Conservation (phyloP, 2,888 invertebrate species). For the Euplexia lucipara region DNA sequence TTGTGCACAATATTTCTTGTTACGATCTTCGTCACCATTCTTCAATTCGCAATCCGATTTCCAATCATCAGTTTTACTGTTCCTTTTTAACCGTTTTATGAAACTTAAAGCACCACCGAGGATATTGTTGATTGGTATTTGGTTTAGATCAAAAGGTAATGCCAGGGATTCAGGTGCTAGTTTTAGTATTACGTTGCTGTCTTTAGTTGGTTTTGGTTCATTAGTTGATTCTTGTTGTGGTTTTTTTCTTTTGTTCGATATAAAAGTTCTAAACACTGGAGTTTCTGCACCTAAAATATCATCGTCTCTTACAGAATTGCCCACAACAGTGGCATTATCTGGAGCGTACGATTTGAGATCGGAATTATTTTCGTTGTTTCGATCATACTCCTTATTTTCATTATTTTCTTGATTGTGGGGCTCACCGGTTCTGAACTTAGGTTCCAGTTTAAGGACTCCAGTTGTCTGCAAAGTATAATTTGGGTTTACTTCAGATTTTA, state of each 20-base stretch:
- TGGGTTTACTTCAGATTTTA: too few species aligned
- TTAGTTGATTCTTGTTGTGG: background rate
- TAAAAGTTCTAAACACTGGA: background rate
- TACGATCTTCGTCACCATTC: background rate
- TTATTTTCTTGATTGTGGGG: too few species aligned
- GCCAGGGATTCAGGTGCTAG: background rate
- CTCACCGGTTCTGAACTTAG: too few species aligned
- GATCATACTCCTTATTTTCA: too few species aligned
- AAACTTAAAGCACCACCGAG: slow-evolving; percentile 20
- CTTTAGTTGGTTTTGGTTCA: background rate
- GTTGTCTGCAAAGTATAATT: background rate
- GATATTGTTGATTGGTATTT: slow-evolving; percentile 16
- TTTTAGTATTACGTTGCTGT: background rate
- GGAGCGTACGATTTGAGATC: background rate
- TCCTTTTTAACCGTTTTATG: slow-evolving; percentile 33
- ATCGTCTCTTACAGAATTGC: background rate
- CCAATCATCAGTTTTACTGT: background rate
- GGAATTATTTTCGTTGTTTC: background rate
- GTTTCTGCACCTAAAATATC: background rate
- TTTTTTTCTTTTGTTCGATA: background rate
- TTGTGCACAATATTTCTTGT: background rate
- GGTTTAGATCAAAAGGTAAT: background rate
- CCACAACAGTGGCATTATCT: background rate
- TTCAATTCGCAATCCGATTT: background rate
- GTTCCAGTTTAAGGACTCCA: too few species aligned